Base-by-base conservation (phyloP, 2,113 vertebrate species). In the Columba livia region DNA sequence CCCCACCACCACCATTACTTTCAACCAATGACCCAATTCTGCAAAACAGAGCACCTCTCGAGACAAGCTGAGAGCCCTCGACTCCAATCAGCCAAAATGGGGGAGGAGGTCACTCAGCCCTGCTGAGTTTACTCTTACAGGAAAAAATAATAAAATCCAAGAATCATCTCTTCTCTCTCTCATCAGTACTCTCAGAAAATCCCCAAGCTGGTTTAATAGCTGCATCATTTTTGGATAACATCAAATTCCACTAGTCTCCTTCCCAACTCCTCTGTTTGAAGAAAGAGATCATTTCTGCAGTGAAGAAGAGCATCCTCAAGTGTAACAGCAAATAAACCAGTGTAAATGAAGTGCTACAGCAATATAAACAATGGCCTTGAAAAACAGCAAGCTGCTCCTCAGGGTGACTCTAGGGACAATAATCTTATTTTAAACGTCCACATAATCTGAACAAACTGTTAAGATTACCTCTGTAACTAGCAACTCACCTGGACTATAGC, bases 271-370 rank as follows among this genome's bases (percentile, higher is more conserved):
- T 95, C 85, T 93, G 56, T 86, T 81, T 85, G 89, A 95, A 89
- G 85, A 89, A 95, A 89, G 71, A 89, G 71, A 82, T 78, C 36
- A 34, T 96, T 94, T 90, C 67, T 90, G 81, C 53, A 88, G 91
- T 47, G 88, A 96, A 90, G 81, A 77, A 62, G 77, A 85, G 71
- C 26, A 78, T 94, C 85, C 74, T 94, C 79, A 80, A 96, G 89
- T 95, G 66, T 70, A 96, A 88, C 74, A 78, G 78, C 89, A 93
- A 97, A 95, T 92, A 96, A 97, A 93, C 84, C 78, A 56, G 69
- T 79, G 81, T 72, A 96, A 92, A 85, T 91, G 64, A 95, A 93
- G 79, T 85, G 62, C 87, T 67, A 88, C 17, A 42, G 74, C 85
- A 92, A 62, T 26, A 90, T 50, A 94, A 96, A 88, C 67, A 93